phyloP scores from a whole-genome alignment of 2,113 vertebrate genomes.

The Heteronetta atricapilla region DNA sequence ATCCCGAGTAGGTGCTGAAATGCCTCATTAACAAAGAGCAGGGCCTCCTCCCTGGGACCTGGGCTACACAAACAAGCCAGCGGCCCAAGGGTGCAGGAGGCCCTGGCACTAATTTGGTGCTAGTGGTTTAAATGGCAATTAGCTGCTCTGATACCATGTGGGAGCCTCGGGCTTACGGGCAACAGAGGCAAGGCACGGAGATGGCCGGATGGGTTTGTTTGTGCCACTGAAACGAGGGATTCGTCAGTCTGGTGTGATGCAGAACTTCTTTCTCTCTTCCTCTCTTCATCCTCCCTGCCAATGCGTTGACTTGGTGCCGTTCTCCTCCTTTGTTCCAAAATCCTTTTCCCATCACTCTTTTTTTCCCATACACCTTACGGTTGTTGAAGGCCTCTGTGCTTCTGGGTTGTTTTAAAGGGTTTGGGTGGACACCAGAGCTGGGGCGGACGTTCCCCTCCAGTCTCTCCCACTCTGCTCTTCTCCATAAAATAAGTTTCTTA shows the following conservation, averaged over 20 bases:
- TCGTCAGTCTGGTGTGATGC: background rate
- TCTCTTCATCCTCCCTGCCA: background rate
- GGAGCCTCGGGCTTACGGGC: background rate
- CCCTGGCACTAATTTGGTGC: background rate
- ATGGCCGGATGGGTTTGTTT: background rate
- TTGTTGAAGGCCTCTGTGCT: background rate
- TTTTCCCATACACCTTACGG: rapidly evolving
- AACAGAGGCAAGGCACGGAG: background rate
- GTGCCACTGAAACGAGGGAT: background rate
- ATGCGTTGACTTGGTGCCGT: rapidly evolving
- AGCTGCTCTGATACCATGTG: rapidly evolving
- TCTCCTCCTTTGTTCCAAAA: background rate
- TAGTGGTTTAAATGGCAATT: background rate
- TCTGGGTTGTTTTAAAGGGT: background rate
- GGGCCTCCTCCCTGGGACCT: background rate
- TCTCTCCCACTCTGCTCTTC: background rate
- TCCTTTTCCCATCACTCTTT: background rate
- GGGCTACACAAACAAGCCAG: background rate
- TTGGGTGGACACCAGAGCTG: background rate
- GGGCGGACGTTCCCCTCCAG: rapidly evolving
- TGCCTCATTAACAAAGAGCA: background rate
- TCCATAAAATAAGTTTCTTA: background rate
- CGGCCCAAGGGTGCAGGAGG: background rate
- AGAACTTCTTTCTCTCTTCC: background rate
- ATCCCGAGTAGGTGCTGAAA: background rate